Conservation (phyloP, 2,888 invertebrate species). For the Chalcis sispes region DNA sequence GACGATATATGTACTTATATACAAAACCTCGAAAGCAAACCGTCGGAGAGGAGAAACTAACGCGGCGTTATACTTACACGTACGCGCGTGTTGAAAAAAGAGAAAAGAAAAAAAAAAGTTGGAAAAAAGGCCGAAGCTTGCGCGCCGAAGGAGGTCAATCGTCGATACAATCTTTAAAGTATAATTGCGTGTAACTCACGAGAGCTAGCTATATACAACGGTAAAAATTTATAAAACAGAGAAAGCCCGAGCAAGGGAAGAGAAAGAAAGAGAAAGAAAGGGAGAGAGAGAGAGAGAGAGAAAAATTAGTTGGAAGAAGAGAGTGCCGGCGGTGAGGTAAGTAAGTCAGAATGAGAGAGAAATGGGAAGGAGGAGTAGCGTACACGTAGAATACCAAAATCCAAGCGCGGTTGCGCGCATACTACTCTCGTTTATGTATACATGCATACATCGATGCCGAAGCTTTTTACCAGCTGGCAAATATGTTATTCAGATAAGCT, state of each 20-base stretch:
- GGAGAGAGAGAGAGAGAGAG: not conserved
- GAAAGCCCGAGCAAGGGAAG: not conserved
- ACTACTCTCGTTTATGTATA: not conserved
- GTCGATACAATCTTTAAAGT: constrained; percentile 47
- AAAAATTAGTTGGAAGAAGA: not conserved
- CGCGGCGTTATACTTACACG: no score
- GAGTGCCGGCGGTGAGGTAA: not conserved
- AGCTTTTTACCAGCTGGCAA: constrained; percentile 21
- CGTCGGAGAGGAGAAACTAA: no score
- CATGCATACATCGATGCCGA: not conserved
- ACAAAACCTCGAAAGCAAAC: no score
- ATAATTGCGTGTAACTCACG: constrained; percentile 32
- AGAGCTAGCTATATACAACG: no score
- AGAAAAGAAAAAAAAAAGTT: not conserved
- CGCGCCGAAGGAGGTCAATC: constrained; percentile 39
- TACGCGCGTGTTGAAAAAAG: not conserved
- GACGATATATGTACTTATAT: no score
- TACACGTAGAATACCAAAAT: not conserved
- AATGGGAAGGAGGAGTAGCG: not conserved
- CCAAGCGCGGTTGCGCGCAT: not conserved
- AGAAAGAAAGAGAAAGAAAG: not conserved
- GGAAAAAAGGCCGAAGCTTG: not conserved
- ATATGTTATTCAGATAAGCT: constrained; percentile 8
- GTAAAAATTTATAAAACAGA: no score
- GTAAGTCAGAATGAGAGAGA: not conserved